Evolutionary conservation across 2,888 invertebrate species (phyloP).

Genomic region (Ptychoptera contaminata): DNA sequence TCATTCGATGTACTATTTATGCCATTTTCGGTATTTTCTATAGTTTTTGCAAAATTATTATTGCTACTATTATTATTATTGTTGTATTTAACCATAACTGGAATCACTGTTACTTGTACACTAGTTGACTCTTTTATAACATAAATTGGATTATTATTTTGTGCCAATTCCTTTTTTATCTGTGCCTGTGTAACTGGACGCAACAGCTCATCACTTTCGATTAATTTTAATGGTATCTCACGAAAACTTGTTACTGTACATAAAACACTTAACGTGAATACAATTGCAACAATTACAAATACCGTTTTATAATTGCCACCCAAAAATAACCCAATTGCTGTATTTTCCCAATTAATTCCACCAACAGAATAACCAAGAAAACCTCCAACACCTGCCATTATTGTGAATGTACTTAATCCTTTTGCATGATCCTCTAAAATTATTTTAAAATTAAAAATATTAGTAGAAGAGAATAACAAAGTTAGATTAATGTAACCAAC

Average conservation of each 20-base stretch:
- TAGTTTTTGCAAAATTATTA: background rate
- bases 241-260: constrained; percentile 41
- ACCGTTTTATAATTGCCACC: constrained; percentile 44
- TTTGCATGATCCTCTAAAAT: constrained; percentile 38
- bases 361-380: constrained; percentile 42
- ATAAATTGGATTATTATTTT: constrained; percentile 21
- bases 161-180: constrained; percentile 24
- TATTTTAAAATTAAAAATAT: constrained; percentile 1
- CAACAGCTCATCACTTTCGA: constrained; percentile 25
- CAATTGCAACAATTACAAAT: constrained; percentile 37
- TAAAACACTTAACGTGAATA: constrained; percentile 37
- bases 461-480: background rate
- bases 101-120: background rate
- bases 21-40: background rate
- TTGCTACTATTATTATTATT: no score
- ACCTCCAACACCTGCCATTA: constrained; percentile 48
- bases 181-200: constrained; percentile 23
- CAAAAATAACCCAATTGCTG: constrained; percentile 30
- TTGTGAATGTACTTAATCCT: constrained; percentile 44
- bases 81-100: background rate
- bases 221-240: constrained; percentile 36
- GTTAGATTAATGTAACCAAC: constrained; percentile 11
- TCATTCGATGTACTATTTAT: constrained; percentile 3
- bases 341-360: constrained; percentile 41
- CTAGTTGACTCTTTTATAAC: constrained; percentile 17